Percentiles rank a stretch among this genome's conserved stretches.
Conservation (phyloP, 2,113 vertebrate genomes). For the Brachionichthys hirsutus region DNA sequence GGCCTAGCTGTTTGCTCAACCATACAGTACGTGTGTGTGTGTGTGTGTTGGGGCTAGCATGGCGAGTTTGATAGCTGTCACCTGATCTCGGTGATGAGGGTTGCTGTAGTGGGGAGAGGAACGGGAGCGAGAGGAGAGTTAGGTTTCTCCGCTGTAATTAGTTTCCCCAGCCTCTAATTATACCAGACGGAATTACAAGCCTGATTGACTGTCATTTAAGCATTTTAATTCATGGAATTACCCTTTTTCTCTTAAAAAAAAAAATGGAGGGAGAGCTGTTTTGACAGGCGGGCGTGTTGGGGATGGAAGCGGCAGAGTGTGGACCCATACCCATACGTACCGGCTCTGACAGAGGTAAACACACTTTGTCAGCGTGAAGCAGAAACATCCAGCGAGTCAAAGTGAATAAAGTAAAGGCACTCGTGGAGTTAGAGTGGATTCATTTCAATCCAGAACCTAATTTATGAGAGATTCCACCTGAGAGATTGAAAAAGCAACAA, state of each 20-base stretch:
- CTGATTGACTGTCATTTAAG: conserved; percentile 87
- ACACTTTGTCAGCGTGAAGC: conserved; percentile 35
- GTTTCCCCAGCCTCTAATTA: conserved; percentile 85
- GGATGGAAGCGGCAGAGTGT: conserved; percentile 38
- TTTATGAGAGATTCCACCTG: conserved; percentile 2
- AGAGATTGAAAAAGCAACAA: neutral
- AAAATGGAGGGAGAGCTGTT: conserved; percentile 56
- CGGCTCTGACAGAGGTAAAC: conserved; percentile 45
- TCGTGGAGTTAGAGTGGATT: conserved; percentile 11
- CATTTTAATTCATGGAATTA: conserved; percentile 78
- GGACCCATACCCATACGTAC: conserved; percentile 38
- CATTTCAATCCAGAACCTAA: neutral
- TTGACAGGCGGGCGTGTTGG: conserved; percentile 64
- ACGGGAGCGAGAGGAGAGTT: conserved; percentile 74
- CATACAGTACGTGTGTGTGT: conserved; percentile 15
- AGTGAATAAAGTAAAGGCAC: conserved; percentile 15
- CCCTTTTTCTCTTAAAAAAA: conserved; percentile 67
- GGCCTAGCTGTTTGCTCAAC: conserved; percentile 64
- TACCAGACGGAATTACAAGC: conserved; percentile 83
- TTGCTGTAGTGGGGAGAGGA: conserved; percentile 78
- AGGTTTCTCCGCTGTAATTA: conserved; percentile 89
- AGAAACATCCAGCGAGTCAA: conserved; percentile 19
- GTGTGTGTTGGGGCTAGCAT: conserved; percentile 33
- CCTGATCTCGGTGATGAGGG: conserved; percentile 81
- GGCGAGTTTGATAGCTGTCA: conserved; percentile 80